Base-by-base conservation (phyloP, 2,888 invertebrate species). In the Polydesmus complanatus region DNA sequence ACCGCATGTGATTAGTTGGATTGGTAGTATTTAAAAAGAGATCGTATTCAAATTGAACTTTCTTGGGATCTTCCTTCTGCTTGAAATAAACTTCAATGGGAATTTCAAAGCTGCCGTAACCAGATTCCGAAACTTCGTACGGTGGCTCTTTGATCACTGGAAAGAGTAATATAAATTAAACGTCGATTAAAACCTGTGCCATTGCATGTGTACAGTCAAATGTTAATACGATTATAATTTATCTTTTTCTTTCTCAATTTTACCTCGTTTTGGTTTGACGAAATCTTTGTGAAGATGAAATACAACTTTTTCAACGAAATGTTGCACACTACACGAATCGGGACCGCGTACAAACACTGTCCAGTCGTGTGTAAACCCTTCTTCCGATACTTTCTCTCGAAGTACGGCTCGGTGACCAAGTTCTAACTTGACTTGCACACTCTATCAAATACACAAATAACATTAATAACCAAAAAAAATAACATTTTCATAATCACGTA, bases 331-430 rank as follows among this genome's bases (percentile, higher is more conserved):
- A 66, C 86, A 83, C 68, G 86, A 85, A 71, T 93, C 90, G 66
- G 83, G 82, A 60, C 94, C 94, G 70, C 88, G 81, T 23, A 96
- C 90, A 77, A 87, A 95, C 59, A 96, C 85, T 74, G 90, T 89
- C 96, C 96, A 96, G 74, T 96, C 95, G 77, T 96, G 96, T 67
- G 95, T 96, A 73, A 89, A 94, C 54, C 92, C 94, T 73, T 92
- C 89, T 23, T 83, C 82, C 18, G 92, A 90, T 68, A 83, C 82
- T 73, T 88, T 87, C 59, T 83, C 82, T 70, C 88, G 83, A 68
- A 91, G 73, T 64, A 83, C 81, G 66, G 95, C 90, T 75, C 84
- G 83, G 76, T 96, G 95, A 66, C 95, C 95, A 73, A 94, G 86
- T 79, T 94, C 93, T 71, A 95, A 83, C 73, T 84, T 84, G 68